phyloP scores from a whole-genome alignment of 2,113 vertebrate genomes.

The Hippoglossus stenolepis region DNA sequence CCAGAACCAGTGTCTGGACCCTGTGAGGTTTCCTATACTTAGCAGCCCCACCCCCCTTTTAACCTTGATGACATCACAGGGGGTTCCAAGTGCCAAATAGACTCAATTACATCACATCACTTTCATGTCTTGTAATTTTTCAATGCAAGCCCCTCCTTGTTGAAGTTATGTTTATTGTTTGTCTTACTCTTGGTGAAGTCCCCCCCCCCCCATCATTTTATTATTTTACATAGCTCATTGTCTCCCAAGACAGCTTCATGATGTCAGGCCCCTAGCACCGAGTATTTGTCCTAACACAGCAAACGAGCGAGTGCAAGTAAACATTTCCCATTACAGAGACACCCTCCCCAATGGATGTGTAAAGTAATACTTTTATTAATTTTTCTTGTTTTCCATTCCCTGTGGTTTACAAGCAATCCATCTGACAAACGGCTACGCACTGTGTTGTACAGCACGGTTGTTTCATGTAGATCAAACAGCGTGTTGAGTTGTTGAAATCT shows the following conservation, averaged over 20 bases:
- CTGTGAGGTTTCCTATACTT: too few species aligned
- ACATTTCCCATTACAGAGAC: constrained; percentile 17
- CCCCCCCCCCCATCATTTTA: too few species aligned
- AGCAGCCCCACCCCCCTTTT: too few species aligned
- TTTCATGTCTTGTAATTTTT: too few species aligned
- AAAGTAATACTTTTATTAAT: not conserved
- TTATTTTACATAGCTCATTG: not conserved
- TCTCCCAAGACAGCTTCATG: constrained; percentile 26
- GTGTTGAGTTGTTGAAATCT: not conserved
- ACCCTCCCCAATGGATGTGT: not conserved
- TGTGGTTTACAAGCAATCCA: not conserved
- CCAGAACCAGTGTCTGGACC: too few species aligned
- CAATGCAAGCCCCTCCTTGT: too few species aligned
- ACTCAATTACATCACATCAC: too few species aligned
- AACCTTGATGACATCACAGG: too few species aligned
- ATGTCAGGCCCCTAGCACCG: constrained; percentile 23
- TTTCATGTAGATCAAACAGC: not conserved
- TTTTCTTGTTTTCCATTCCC: not conserved
- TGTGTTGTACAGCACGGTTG: not conserved
- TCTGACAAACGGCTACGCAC: not conserved
- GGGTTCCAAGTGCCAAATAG: too few species aligned
- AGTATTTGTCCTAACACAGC: constrained; percentile 45
- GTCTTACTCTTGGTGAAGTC: too few species aligned
- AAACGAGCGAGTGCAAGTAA: constrained; percentile 21
- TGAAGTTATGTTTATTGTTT: too few species aligned